Conservation (phyloP, 2,113 vertebrate genomes). For the Atrichornis clamosus region DNA sequence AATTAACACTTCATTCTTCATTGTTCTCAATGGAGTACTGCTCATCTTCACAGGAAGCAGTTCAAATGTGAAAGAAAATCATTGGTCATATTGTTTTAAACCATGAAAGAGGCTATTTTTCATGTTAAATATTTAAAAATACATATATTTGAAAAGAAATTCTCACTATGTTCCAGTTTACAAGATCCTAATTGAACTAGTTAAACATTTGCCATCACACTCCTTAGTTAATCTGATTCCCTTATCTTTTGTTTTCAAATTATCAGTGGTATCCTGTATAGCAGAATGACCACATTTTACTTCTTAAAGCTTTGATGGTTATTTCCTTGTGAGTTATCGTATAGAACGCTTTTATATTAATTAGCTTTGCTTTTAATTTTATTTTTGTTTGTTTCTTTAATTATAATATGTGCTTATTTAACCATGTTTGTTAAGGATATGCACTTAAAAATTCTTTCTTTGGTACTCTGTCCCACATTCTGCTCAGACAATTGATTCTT, state of each 20-base stretch:
- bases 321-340: constrained; percentile 43
- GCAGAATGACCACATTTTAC: constrained; percentile 17
- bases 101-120: neutral
- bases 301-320: constrained; percentile 26
- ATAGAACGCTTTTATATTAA: constrained; percentile 72
- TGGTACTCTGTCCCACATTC: constrained; percentile 70
- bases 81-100: neutral
- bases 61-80: neutral
- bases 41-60: neutral
- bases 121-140: neutral
- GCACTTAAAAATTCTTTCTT: constrained; percentile 73
- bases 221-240: constrained; percentile 16
- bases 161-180: neutral
- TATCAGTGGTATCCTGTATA: neutral
- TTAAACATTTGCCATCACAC: neutral
- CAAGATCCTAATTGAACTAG: neutral
- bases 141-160: neutral
- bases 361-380: constrained; percentile 74
- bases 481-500: constrained; percentile 74
- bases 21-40: neutral
- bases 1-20: neutral
- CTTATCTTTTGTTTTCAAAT: neutral
- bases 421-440: constrained; percentile 73
- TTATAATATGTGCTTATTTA: constrained; percentile 79
- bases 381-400: constrained; percentile 54